Conservation (phyloP, 2,113 vertebrate species). For the Heterotilapia buettikoferi region DNA sequence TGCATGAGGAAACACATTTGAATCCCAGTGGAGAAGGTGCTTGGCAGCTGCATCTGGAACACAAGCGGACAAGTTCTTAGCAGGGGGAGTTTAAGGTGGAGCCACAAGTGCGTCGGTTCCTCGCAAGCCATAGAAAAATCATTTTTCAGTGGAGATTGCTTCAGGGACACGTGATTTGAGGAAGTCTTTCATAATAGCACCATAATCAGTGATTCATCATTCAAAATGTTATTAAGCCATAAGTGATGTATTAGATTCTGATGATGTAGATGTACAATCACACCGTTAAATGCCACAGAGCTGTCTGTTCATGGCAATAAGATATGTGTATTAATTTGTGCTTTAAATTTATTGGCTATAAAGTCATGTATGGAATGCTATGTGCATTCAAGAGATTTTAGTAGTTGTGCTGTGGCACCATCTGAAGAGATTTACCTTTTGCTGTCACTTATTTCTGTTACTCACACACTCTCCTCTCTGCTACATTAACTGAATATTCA, state of each 20-base stretch:
- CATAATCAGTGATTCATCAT: constrained; percentile 59
- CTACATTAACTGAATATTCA: constrained; percentile 68
- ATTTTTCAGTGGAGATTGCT: constrained; percentile 46
- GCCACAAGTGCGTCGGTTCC: constrained; percentile 28
- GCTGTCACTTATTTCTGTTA: constrained; percentile 39
- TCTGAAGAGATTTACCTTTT: constrained; percentile 21
- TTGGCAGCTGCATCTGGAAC: constrained; percentile 35
- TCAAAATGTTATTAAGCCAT: constrained; percentile 60
- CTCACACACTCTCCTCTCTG: constrained; percentile 19
- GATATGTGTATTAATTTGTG: constrained; percentile 47
- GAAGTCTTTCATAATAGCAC: constrained; percentile 60
- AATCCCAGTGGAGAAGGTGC: constrained; percentile 55
- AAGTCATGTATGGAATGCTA: constrained; percentile 5
- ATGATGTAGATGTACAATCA: constrained; percentile 55
- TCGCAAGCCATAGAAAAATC: constrained; percentile 29
- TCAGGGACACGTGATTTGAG: constrained; percentile 46
- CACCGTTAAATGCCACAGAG: constrained; percentile 51
- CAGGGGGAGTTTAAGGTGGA: constrained; percentile 38
- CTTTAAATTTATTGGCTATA: constrained; percentile 27
- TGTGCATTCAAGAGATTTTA: neutral
- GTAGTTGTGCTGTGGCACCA: neutral
- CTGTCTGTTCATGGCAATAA: constrained; percentile 38
- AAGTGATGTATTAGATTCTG: constrained; percentile 59
- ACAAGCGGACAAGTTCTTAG: constrained; percentile 36
- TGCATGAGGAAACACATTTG: constrained; percentile 75